A percentile compares a stretch with the other conserved stretches of the same genome.
phyloP scores from a whole-genome alignment of 2,888 invertebrate species.

The Rhagonycha lutea region DNA sequence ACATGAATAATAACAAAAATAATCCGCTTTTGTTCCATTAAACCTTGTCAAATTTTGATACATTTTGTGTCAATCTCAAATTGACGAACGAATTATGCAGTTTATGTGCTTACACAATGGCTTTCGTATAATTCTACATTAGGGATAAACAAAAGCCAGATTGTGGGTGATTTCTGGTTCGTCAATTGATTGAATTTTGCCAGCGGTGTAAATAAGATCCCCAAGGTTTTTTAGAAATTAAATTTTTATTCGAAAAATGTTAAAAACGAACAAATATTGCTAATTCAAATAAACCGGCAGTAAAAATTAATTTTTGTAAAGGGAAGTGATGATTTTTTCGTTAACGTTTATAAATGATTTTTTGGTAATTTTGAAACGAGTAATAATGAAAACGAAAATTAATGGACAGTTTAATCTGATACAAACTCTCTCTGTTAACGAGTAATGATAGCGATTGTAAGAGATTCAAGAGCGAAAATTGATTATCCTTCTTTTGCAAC shows the following conservation, averaged over 20 bases:
- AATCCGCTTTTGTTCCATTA: neutral
- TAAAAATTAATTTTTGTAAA: constrained; percentile 29
- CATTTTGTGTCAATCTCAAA: neutral
- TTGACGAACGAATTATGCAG: neutral
- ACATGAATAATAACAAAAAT: neutral
- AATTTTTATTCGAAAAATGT: neutral
- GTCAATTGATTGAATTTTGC: neutral
- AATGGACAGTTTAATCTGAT: constrained; percentile 30
- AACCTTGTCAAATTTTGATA: neutral
- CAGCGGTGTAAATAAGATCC: neutral
- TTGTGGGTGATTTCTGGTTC: neutral
- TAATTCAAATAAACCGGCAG: neutral
- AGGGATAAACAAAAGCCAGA: neutral
- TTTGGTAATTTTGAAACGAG: constrained; percentile 21
- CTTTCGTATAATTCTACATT: neutral
- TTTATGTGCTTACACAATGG: neutral
- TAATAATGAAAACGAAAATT: constrained; percentile 29
- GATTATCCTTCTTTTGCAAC: neutral
- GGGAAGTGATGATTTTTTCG: constrained; percentile 20
- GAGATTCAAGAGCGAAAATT: neutral
- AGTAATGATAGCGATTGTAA: constrained; percentile 4
- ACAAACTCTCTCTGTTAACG: constrained; percentile 18
- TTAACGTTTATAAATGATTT: constrained; percentile 30
- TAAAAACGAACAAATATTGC: too few species aligned
- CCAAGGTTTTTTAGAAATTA: neutral